Percentiles rank a stretch among this genome's conserved stretches.
These are phyloP conservation scores for Caenorhabditis drosophilae DNA, from an alignment of 2,888 invertebrate genomes.

Conservation along the genomic window DNA sequence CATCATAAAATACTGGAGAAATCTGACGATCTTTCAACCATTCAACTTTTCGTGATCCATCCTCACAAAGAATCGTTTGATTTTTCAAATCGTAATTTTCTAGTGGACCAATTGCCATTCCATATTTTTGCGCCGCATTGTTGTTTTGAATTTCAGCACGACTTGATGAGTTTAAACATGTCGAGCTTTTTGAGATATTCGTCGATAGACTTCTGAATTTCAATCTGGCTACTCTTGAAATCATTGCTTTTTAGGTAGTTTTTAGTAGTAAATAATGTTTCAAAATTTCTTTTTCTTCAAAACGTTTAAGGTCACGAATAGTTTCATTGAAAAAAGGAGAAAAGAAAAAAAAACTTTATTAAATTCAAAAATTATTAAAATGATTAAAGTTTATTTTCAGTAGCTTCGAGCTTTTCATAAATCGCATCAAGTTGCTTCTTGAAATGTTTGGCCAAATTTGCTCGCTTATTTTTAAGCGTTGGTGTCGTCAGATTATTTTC, in stretches of 20 bases:
- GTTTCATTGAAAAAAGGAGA: neutral
- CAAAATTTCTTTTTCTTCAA: neutral
- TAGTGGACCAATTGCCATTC: neutral
- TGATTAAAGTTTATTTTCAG: conserved; percentile 4
- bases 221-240: neutral
- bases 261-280: neutral
- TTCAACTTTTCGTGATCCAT: too few relatives aligned
- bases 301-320: neutral
- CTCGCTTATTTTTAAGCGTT: conserved; percentile 34
- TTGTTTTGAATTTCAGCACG: neutral
- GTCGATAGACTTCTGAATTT: neutral
- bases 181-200: too few relatives aligned
- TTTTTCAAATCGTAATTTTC: neutral
- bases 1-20: neutral
- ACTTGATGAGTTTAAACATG: neutral
- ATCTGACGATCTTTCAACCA: too few relatives aligned
- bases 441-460: conserved; percentile 15
- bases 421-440: conserved; percentile 20
- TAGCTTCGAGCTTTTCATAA: conserved; percentile 22
- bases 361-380: too few relatives aligned
- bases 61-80: too few relatives aligned
- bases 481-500: conserved; percentile 29
- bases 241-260: neutral
- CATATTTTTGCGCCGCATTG: neutral
- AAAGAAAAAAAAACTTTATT: too few relatives aligned